Conservation (phyloP, 2,888 invertebrate genomes). For the Rhamphomyia laevipes region DNA sequence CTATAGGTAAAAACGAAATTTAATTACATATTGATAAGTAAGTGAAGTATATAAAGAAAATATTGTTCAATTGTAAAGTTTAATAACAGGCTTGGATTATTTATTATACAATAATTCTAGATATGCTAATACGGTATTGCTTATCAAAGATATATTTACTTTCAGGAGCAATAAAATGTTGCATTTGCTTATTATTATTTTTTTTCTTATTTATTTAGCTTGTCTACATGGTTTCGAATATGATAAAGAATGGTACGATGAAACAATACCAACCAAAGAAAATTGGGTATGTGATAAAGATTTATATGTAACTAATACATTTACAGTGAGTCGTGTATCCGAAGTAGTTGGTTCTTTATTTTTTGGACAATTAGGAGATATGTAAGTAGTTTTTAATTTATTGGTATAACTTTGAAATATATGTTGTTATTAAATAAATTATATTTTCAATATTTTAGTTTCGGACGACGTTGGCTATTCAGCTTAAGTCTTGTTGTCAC, state of each 20-base stretch:
- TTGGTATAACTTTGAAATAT: not conserved
- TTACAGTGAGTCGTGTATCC: conserved; percentile 41
- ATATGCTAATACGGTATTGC: too few species aligned
- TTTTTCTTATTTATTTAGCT: conserved; percentile 23
- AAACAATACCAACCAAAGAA: conserved; percentile 41
- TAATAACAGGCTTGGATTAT: too few species aligned
- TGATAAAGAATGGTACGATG: conserved; percentile 41
- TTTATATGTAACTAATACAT: conserved; percentile 42
- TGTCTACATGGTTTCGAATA: conserved; percentile 46
- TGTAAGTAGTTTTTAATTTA: conserved; percentile 32
- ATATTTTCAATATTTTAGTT: conserved; percentile 26
- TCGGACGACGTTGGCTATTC: conserved; percentile 41
- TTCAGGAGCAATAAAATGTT: too few species aligned
- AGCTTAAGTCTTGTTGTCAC: conserved; percentile 38
- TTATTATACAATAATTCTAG: too few species aligned
- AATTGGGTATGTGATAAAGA: conserved; percentile 47
- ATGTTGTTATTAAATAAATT: not conserved
- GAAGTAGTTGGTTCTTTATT: conserved; percentile 44
- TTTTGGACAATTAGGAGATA: conserved; percentile 46
- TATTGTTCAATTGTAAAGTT: too few species aligned
- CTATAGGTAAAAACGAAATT: too few species aligned
- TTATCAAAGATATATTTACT: too few species aligned
- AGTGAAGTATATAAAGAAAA: too few species aligned
- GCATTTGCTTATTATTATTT: too few species aligned
- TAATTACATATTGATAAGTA: too few species aligned